Evolutionary conservation across 2,888 invertebrate genomes (phyloP).

Genomic region (Exocentrus adspersus): DNA sequence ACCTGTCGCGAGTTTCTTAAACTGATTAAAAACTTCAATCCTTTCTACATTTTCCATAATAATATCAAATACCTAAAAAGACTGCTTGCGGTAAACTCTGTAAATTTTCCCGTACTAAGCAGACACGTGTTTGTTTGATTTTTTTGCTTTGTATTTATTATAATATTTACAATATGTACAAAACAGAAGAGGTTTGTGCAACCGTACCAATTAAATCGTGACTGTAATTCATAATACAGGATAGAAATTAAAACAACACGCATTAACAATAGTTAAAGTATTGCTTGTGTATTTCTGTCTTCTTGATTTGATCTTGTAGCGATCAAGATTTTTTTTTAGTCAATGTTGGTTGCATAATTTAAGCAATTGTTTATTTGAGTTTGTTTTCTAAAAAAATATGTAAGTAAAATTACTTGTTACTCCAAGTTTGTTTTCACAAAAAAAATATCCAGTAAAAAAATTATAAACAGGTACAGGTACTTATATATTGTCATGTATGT

Average conservation of each 20-base stretch:
- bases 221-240: background rate
- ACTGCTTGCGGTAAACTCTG: background rate
- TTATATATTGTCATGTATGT: too few species aligned
- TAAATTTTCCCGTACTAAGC: background rate
- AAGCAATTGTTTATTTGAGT: background rate
- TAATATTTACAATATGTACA: constrained; percentile 3
- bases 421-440: too few species aligned
- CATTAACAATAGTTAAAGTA: too few species aligned
- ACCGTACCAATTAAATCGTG: constrained; percentile 2
- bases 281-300: too few species aligned
- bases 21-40: background rate
- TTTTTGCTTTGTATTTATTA: background rate
- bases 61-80: background rate
- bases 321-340: too few species aligned
- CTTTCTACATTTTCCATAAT: constrained; percentile 15
- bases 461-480: too few species aligned
- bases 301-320: too few species aligned
- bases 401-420: too few species aligned
- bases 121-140: constrained; percentile 4
- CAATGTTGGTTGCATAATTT: too few species aligned
- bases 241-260: background rate
- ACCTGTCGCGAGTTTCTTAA: constrained; percentile 14
- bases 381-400: too few species aligned
- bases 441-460: too few species aligned
- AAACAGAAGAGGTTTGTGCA: background rate